Evolutionary conservation across 2,888 invertebrate genomes (phyloP), one percentile per base, ranked within the genome.

Genomic region (Agonopterix alstromeriana): DNA sequence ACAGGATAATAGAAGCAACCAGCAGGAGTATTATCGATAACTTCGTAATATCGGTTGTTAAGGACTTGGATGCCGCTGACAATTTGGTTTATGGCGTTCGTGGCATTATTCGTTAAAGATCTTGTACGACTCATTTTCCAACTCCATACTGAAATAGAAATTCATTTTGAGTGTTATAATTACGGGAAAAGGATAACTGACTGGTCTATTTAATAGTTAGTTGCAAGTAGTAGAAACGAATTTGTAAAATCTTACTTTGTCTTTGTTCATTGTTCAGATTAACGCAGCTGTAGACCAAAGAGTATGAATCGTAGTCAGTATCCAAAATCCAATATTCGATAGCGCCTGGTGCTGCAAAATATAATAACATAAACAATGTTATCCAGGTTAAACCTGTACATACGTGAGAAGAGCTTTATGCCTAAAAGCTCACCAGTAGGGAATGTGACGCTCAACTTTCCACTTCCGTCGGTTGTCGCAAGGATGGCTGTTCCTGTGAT

Each of bases 211-310:
- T 27, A 27, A 5, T 27, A 27, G 5, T 27, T 5, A 27, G 27
- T 5, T 27, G 27, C 5, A 5, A 7, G 5, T 27, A 27, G 2
- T 17, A 36, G 17, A 35, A n/a, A 14, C 27, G 1, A 40, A 4
- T 38, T 10, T n/a, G 2, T 35, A 27, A 27, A 41, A 14, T 74
- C 10, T 59, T 64, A 90, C 90, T 72, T 61, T 74, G 67, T 58
- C 84, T 84, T 48, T 63, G 54, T 41, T 88, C 58, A 8, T 70
- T 57, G 46, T 77, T 77, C 36, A 85, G 66, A 57, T 90, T 82
- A 1, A 62, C 65, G 61, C 93, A 93, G 27, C 91, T 90, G 83
- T 91, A 93, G 1, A 92, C 90, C 0, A 92, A 85, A 2, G 92
- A 78, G 54, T 90, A 93, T 42, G 82, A 80, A 0, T 77, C 75